phyloP scores from a whole-genome alignment of 2,888 invertebrate genomes.

The Tenthredo amoena region DNA sequence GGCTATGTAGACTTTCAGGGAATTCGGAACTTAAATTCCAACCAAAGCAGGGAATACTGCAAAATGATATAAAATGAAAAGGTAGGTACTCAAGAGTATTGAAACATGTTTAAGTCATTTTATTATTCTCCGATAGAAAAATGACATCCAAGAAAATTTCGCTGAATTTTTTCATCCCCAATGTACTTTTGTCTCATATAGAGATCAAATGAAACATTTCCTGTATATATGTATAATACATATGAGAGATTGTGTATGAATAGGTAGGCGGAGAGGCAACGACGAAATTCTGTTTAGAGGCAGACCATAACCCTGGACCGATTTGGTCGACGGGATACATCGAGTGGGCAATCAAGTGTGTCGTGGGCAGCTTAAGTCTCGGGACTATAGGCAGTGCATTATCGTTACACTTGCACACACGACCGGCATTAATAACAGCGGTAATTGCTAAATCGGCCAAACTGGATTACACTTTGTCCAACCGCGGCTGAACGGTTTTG shows the following conservation, averaged over 20 bases:
- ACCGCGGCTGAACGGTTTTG: not conserved
- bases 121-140: not conserved
- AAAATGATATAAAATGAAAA: too few species aligned
- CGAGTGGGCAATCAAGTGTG: constrained; percentile 42
- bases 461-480: constrained; percentile 39
- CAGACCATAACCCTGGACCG: constrained; percentile 25
- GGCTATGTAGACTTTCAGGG: too few species aligned
- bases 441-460: constrained; percentile 42
- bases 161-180: not conserved
- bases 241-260: not conserved
- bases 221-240: not conserved
- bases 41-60: too few species aligned
- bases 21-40: too few species aligned
- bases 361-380: constrained; percentile 37
- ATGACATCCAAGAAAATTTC: not conserved
- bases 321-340: constrained; percentile 32
- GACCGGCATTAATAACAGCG: constrained; percentile 39
- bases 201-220: not conserved
- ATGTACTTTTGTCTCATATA: too few species aligned
- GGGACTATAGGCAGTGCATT: constrained; percentile 31
- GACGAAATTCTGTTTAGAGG: constrained; percentile 3
- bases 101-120: not conserved
- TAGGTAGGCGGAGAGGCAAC: not conserved
- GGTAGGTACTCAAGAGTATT: too few species aligned
- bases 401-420: constrained; percentile 43